Evolutionary conservation across 2,113 vertebrate species (phyloP).

Genomic region (Oceanodroma tethys): DNA sequence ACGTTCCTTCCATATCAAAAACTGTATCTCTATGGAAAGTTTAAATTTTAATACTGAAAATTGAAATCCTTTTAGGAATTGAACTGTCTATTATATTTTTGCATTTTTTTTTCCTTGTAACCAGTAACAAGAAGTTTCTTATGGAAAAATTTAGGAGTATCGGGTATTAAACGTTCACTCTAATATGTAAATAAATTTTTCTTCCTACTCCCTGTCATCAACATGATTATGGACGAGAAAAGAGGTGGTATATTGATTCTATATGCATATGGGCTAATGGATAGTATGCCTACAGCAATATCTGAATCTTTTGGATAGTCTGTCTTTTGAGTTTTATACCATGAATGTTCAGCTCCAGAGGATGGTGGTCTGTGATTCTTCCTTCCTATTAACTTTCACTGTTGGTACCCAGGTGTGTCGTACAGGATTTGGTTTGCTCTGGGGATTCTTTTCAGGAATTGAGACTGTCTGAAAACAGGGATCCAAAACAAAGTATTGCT

Average conservation of each 20-base stretch:
- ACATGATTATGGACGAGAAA: background rate
- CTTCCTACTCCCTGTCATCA: background rate
- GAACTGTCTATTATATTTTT: fast-evolving
- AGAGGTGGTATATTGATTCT: background rate
- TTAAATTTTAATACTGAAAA: background rate
- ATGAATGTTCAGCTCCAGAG: background rate
- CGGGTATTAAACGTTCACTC: background rate
- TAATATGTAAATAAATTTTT: background rate
- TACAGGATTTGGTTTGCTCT: background rate
- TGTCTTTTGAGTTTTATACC: background rate
- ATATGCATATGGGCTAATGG: background rate
- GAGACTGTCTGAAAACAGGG: background rate
- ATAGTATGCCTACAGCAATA: background rate
- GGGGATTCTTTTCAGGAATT: background rate
- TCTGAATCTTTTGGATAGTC: background rate
- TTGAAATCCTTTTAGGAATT: background rate
- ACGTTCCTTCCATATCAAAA: background rate
- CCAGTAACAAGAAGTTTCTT: background rate
- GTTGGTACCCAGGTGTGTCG: background rate
- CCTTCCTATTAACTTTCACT: background rate
- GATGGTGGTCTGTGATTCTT: background rate
- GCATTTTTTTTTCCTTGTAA: background rate
- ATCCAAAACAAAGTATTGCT: background rate
- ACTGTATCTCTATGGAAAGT: background rate
- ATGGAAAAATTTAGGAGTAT: background rate